Evolutionary conservation across 2,113 vertebrate species (phyloP).

Genomic region (Rostratula benghalensis): DNA sequence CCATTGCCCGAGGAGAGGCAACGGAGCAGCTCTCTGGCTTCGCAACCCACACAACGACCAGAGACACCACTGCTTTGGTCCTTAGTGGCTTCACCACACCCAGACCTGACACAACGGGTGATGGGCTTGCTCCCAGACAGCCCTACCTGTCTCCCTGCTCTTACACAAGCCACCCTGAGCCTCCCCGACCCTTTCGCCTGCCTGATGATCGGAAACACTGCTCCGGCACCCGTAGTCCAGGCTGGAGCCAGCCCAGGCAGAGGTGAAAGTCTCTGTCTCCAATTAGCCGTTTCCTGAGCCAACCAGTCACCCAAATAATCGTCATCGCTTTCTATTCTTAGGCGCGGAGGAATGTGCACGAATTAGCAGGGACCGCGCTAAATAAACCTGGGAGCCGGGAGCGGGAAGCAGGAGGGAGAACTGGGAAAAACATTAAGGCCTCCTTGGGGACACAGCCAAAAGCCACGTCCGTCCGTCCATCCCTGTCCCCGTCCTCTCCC

Average conservation of each 20-base stretch:
- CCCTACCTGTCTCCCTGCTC: not conserved
- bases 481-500: too few relatives aligned
- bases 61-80: not conserved
- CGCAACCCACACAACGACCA: not conserved
- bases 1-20: not conserved
- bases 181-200: fast-evolving
- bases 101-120: fast-evolving
- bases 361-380: not conserved
- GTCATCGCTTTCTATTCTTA: not conserved
- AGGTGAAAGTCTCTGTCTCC: constrained; percentile 51
- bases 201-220: not conserved
- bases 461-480: fast-evolving
- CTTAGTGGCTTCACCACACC: fast-evolving
- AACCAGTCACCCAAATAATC: constrained; percentile 43
- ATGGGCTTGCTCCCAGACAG: not conserved
- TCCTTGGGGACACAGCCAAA: not conserved
- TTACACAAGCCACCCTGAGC: not conserved
- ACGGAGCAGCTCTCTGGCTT: not conserved
- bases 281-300: constrained; percentile 44
- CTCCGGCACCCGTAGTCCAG: not conserved
- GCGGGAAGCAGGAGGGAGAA: not conserved
- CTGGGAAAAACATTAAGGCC: not conserved
- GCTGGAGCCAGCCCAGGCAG: constrained; percentile 15
- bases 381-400: constrained; percentile 10
- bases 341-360: not conserved